phyloP scores from a whole-genome alignment of 2,888 invertebrate genomes.

The Rosalia funebris region DNA sequence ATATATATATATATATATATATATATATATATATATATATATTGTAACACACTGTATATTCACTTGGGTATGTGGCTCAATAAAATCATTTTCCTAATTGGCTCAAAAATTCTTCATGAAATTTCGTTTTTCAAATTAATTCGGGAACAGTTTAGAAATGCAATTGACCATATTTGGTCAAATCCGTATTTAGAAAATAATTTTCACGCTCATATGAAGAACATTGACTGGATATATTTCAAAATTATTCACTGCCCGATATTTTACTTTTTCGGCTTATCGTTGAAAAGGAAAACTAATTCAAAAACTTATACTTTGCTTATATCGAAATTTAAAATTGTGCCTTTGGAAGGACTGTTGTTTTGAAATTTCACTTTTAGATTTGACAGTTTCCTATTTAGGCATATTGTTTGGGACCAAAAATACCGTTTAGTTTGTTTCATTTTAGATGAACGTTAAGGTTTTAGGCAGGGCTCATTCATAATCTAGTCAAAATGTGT shows the following conservation, averaged over 20 bases:
- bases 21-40: too few species aligned
- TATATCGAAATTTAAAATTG: slow-evolving; percentile 52
- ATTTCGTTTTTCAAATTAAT: too few species aligned
- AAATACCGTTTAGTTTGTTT: slow-evolving; percentile 39
- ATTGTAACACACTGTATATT: too few species aligned
- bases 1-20: too few species aligned
- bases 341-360: slow-evolving; percentile 57
- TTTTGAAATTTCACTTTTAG: slow-evolving; percentile 36
- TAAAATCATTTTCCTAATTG: too few species aligned
- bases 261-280: background rate
- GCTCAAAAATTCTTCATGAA: too few species aligned
- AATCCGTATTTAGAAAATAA: too few species aligned
- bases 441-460: slow-evolving; percentile 22
- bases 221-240: background rate
- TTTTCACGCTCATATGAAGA: background rate
- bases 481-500: slow-evolving; percentile 30
- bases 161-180: too few species aligned
- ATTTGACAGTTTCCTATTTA: slow-evolving; percentile 40
- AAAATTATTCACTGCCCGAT: slow-evolving; percentile 13
- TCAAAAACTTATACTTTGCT: slow-evolving; percentile 28
- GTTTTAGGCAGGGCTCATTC: slow-evolving; percentile 23
- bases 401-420: slow-evolving; percentile 60
- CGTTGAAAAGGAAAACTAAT: background rate
- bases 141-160: too few species aligned
- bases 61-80: too few species aligned